These are phyloP conservation scores for Arctia plantaginis DNA, from an alignment of 2,888 invertebrate species.

Conservation along the genomic window DNA sequence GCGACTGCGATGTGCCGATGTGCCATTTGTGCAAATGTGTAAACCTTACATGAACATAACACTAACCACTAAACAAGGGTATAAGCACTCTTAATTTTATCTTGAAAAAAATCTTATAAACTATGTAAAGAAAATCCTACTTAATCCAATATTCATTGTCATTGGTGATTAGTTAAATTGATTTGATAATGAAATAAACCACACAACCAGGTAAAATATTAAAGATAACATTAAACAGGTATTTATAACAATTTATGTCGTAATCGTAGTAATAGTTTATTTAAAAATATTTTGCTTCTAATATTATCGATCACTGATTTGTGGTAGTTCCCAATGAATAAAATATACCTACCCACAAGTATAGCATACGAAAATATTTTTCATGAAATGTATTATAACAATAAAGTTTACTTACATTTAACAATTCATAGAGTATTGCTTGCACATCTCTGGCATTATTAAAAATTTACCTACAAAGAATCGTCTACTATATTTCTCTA, in stretches of 20 bases:
- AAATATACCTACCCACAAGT: slow-evolving; percentile 30
- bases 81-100: slow-evolving; percentile 53
- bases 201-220: slow-evolving; percentile 31
- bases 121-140: slow-evolving; percentile 41
- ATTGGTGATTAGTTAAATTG: slow-evolving; percentile 44
- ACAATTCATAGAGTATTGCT: slow-evolving; percentile 52
- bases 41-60: slow-evolving; percentile 22
- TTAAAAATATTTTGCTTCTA: background rate
- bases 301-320: slow-evolving; percentile 14
- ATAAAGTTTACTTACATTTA: slow-evolving; percentile 43
- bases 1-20: too few relatives aligned
- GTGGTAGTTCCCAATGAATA: slow-evolving; percentile 21
- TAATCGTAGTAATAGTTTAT: background rate
- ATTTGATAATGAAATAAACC: slow-evolving; percentile 33
- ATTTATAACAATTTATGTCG: slow-evolving; percentile 8
- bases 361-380: slow-evolving; percentile 37
- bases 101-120: slow-evolving; percentile 37
- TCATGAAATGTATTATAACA: slow-evolving; percentile 35
- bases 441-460: slow-evolving; percentile 56
- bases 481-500: slow-evolving; percentile 62
- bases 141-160: slow-evolving; percentile 33
- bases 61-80: slow-evolving; percentile 34
- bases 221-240: slow-evolving; percentile 19
- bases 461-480: slow-evolving; percentile 64
- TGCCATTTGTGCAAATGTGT: slow-evolving; percentile 46